Evolutionary conservation across 2,888 invertebrate species (phyloP).

Genomic region (Hoplodrina ambigua): DNA sequence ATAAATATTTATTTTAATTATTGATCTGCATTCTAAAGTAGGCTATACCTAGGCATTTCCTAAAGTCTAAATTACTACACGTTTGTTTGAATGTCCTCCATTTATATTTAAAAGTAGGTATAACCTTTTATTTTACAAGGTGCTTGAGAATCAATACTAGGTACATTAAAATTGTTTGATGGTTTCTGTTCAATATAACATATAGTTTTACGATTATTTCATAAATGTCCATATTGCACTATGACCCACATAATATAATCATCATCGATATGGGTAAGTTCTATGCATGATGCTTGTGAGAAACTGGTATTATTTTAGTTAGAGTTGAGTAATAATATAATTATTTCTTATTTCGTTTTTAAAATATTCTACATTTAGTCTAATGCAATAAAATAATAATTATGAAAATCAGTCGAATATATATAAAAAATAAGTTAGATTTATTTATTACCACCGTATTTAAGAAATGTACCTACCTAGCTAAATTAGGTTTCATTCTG

Average conservation of each 20-base stretch:
- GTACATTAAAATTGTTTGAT: not conserved
- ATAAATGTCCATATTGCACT: too few species aligned
- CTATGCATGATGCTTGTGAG: not conserved
- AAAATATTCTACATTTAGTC: too few species aligned
- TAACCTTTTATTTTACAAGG: conserved; percentile 17
- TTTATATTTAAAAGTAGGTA: conserved; percentile 33
- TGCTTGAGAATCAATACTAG: not conserved
- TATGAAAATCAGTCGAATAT: too few species aligned
- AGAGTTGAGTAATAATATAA: too few species aligned
- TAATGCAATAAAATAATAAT: too few species aligned
- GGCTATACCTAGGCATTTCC: conserved; percentile 13
- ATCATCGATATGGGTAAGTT: not conserved
- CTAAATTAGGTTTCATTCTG: too few species aligned
- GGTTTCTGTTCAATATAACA: not conserved
- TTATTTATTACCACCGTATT: too few species aligned
- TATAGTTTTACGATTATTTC: not conserved
- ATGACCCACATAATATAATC: not conserved
- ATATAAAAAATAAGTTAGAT: too few species aligned
- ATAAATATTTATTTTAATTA: conserved; percentile 52
- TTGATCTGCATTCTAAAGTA: conserved; percentile 29
- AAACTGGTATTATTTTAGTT: too few species aligned
- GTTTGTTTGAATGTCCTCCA: conserved; percentile 38
- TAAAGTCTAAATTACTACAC: conserved; percentile 9
- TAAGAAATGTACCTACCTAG: too few species aligned
- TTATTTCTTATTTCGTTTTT: too few species aligned